Conservation (phyloP, 2,797 vertebrate species). For the Lateolabrax maculatus region DNA sequence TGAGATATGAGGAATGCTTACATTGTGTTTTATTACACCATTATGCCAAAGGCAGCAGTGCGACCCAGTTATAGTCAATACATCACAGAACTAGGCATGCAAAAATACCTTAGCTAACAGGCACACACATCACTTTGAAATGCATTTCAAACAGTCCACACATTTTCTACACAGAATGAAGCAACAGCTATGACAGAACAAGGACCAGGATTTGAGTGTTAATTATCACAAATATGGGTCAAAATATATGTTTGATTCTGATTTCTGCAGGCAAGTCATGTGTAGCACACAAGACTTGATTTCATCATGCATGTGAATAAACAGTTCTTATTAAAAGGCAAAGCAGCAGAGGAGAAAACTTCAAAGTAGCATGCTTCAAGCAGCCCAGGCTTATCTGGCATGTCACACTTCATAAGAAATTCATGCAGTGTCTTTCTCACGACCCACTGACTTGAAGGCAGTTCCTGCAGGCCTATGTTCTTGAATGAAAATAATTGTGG, state of each 20-base stretch:
- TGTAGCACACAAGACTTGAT: constrained; percentile 54
- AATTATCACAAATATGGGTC: constrained; percentile 4
- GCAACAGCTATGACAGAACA: background rate
- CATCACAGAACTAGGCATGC: constrained; percentile 33
- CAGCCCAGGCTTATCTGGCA: constrained; percentile 68
- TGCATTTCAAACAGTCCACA: constrained; percentile 35
- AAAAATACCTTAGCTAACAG: constrained; percentile 34
- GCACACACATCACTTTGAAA: constrained; percentile 46
- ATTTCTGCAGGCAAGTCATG: constrained; percentile 34
- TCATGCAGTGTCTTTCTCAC: constrained; percentile 66
- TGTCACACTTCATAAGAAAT: constrained; percentile 79
- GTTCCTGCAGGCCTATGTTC: constrained; percentile 51
- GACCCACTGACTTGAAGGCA: constrained; percentile 51
- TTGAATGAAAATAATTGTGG: constrained; percentile 69
- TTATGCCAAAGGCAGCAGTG: constrained; percentile 61
- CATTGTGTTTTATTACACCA: constrained; percentile 62
- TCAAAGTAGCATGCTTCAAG: constrained; percentile 77
- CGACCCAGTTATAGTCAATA: constrained; percentile 73
- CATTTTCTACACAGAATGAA: background rate
- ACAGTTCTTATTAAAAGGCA: constrained; percentile 65
- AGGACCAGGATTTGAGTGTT: background rate
- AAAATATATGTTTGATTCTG: constrained; percentile 20
- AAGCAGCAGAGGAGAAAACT: constrained; percentile 58
- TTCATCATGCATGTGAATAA: constrained; percentile 69
- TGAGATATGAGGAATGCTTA: constrained; percentile 63